Conservation (phyloP, 2,888 invertebrate genomes). For the Itoplectis maculator region DNA sequence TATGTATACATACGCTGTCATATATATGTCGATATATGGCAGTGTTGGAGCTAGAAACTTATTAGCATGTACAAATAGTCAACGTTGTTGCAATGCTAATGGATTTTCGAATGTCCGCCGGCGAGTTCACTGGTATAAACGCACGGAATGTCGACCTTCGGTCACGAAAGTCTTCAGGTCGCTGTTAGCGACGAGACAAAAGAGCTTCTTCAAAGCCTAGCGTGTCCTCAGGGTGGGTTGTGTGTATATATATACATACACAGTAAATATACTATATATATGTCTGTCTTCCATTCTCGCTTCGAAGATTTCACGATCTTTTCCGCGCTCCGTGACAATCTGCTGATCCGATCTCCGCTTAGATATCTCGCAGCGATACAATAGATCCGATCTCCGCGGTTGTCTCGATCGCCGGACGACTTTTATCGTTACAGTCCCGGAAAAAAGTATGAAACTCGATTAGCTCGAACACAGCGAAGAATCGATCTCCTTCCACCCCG, state of each 20-base stretch:
- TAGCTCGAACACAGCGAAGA: background rate
- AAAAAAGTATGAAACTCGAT: background rate
- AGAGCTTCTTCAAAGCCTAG: background rate
- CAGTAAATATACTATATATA: too few relatives aligned
- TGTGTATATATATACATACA: conserved; percentile 17
- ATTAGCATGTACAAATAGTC: conserved; percentile 48
- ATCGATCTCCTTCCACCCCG: too few relatives aligned
- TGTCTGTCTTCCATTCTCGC: background rate
- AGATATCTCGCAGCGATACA: background rate
- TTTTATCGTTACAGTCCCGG: background rate
- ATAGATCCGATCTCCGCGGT: background rate
- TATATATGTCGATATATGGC: background rate
- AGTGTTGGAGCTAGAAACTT: background rate
- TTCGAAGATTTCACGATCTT: conserved; percentile 12
- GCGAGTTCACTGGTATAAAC: background rate
- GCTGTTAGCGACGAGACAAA: background rate
- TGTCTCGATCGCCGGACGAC: background rate
- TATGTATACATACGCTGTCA: too few relatives aligned
- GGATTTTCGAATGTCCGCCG: conserved; percentile 30
- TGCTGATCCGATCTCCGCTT: conserved; percentile 7
- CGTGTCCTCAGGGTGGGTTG: background rate
- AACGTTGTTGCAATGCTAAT: conserved; percentile 50
- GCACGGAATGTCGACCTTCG: conserved; percentile 20
- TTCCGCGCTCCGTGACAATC: conserved; percentile 28
- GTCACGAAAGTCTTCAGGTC: conserved; percentile 4